These are phyloP conservation scores for Ischnus inquisitorius DNA, from an alignment of 2,888 invertebrate species.

Conservation along the genomic window DNA sequence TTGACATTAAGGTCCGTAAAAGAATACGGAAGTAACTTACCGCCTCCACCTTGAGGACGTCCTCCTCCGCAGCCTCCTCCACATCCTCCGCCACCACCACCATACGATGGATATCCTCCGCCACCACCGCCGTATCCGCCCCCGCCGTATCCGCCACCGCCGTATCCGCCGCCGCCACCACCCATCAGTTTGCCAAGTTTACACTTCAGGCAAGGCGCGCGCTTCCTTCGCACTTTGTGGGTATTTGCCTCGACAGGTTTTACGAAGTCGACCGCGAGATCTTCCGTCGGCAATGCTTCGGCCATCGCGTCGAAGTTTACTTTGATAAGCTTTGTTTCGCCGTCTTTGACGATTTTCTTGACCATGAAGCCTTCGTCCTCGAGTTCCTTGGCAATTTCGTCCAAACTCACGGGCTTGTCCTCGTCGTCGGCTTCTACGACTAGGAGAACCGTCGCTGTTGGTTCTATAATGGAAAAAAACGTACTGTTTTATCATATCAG, in stretches of 20 bases:
- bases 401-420: slow-evolving; percentile 76
- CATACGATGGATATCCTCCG: slow-evolving; percentile 6
- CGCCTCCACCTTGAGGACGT: slow-evolving; percentile 19
- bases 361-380: slow-evolving; percentile 78
- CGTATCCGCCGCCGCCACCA: slow-evolving; percentile 59
- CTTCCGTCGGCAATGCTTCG: slow-evolving; percentile 58
- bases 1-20: too few species aligned
- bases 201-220: slow-evolving; percentile 78
- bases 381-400: slow-evolving; percentile 81
- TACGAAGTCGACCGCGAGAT: slow-evolving; percentile 46
- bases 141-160: slow-evolving; percentile 66
- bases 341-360: slow-evolving; percentile 76
- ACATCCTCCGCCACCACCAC: slow-evolving; percentile 15
- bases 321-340: slow-evolving; percentile 76
- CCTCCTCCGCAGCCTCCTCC: slow-evolving; percentile 54
- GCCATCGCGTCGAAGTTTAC: slow-evolving; percentile 74
- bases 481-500: background rate
- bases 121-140: slow-evolving; percentile 69
- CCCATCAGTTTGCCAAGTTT: slow-evolving; percentile 67
- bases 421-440: slow-evolving; percentile 80
- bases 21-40: background rate
- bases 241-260: slow-evolving; percentile 45
- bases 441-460: slow-evolving; percentile 79
- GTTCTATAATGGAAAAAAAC: slow-evolving; percentile 73
- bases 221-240: slow-evolving; percentile 77